A percentile compares a stretch with the other conserved stretches of the same genome.
phyloP scores from a whole-genome alignment of 1,140 invertebrate genomes.

The Antheraea mylitta region DNA sequence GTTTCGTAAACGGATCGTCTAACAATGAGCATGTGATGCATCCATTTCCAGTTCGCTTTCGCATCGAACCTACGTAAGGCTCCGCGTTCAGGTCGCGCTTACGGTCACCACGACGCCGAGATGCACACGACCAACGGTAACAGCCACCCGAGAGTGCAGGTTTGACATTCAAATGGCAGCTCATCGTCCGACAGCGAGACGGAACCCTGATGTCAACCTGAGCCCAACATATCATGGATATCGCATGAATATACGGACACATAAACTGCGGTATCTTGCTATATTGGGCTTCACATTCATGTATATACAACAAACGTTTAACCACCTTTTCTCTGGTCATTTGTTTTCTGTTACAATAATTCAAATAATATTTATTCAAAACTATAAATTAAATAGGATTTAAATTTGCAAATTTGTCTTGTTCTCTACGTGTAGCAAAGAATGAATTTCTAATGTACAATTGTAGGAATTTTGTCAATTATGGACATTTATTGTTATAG shows the following conservation, averaged over 20 bases:
- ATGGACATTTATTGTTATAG: too few relatives aligned
- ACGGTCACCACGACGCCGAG: conserved; percentile 55
- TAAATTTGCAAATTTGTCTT: too few relatives aligned
- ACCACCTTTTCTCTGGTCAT: too few relatives aligned
- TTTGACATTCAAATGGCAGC: conserved; percentile 46
- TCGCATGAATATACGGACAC: conserved; percentile 58
- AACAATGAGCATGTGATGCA: neutral
- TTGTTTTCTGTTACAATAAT: too few relatives aligned
- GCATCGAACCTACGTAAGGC: conserved; percentile 61
- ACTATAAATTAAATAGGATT: too few relatives aligned
- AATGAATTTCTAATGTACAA: too few relatives aligned
- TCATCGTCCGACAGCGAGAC: conserved; percentile 39
- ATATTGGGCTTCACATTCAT: too few relatives aligned
- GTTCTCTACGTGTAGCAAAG: too few relatives aligned
- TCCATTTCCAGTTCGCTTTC: conserved; percentile 53
- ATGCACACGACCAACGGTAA: conserved; percentile 62
- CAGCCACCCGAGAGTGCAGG: conserved; percentile 48
- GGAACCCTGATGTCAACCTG: conserved; percentile 45
- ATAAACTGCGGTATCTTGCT: neutral
- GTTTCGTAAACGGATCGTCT: neutral
- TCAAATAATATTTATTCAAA: too few relatives aligned
- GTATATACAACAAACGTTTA: too few relatives aligned
- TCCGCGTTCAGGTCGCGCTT: conserved; percentile 28
- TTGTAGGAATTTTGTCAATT: too few relatives aligned
- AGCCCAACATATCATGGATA: conserved; percentile 52